Evolutionary conservation across 2,888 invertebrate genomes (phyloP), one percentile per base, ranked within the genome.

Genomic region (Rhingia rostrata): DNA sequence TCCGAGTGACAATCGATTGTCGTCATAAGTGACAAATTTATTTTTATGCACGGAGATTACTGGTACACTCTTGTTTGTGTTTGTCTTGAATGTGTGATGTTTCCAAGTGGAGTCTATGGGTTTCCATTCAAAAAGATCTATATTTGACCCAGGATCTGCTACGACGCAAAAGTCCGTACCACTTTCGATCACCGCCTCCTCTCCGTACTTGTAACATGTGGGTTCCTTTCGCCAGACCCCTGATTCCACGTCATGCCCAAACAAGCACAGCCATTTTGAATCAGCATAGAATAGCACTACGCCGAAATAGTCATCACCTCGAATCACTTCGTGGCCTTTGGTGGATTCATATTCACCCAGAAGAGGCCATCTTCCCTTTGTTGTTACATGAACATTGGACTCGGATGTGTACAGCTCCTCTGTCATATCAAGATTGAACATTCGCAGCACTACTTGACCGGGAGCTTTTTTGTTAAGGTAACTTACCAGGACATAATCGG

Each of bases 351-450:
- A 30, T 32, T 66, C 43, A 9, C 75, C 75, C 14, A 75, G 10
- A 1, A 75, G 33, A 5, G 75, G 75, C 75, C 75, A 75, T 49
- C 73, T 63, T 45, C 56, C 73, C 33, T 64, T 64, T 0, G 37
- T 37, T 39, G 45, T 30, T 10, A 0, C 0, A 3, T 51, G 43
- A 3, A 60, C 51, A 0, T n/a, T 14, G 6, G 51, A 45, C 22
- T 51, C 60, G 9, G 75, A 67, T 3, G 66, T 66, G n/a, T 75
- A 75, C 7, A 75, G 41, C 41, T 75, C 75, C 12, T 67, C n/a
- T 1, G 51, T 51, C 60, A 75, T 51, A 9, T 67, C 60, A 2
- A 6, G 7, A 32, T 58, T 75, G n/a, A 67, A 75, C 75, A 75
- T 67, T 14, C 75, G 47, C 9, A 75, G 4, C 0, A 60, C 53